phyloP scores from a whole-genome alignment of 2,797 vertebrate species.

The Acestrorhynchus altus region DNA sequence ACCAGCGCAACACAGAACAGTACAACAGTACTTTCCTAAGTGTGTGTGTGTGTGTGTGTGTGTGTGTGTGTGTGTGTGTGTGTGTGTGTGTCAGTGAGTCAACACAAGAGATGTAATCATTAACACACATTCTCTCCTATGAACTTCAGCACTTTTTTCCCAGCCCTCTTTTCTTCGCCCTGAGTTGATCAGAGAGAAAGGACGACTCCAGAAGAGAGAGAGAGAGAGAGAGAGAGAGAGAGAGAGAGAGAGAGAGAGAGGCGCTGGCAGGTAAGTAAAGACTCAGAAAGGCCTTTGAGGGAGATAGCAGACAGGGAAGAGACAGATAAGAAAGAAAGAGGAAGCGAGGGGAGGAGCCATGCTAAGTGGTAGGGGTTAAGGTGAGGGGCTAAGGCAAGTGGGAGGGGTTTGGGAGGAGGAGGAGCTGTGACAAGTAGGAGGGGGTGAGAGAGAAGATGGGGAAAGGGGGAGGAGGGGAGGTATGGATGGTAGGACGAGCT shows the following conservation, averaged over 20 bases:
- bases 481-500: too few species aligned
- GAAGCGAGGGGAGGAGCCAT: slow-evolving; percentile 32
- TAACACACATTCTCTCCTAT: slow-evolving; percentile 66
- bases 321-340: slow-evolving; percentile 15
- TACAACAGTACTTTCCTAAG: too few species aligned
- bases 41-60: too few species aligned
- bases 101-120: slow-evolving; percentile 65
- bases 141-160: slow-evolving; percentile 72
- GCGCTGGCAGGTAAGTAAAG: slow-evolving; percentile 63
- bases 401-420: too few species aligned
- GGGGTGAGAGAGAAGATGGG: too few species aligned
- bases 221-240: background rate
- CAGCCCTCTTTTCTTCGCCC: slow-evolving; percentile 52
- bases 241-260: slow-evolving; percentile 39
- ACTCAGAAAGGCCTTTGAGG: slow-evolving; percentile 20
- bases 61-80: too few species aligned
- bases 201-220: slow-evolving; percentile 6
- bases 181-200: slow-evolving; percentile 18
- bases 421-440: too few species aligned
- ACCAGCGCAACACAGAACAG: too few species aligned
- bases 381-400: too few species aligned
- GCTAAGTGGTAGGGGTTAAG: background rate
- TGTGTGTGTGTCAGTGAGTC: background rate
- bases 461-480: too few species aligned
- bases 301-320: slow-evolving; percentile 7